Percentiles rank a stretch among this genome's conserved stretches.
Evolutionary conservation across 92 coral and sea anemone genomes (phyloP).

Genomic region (Metridium senile): DNA sequence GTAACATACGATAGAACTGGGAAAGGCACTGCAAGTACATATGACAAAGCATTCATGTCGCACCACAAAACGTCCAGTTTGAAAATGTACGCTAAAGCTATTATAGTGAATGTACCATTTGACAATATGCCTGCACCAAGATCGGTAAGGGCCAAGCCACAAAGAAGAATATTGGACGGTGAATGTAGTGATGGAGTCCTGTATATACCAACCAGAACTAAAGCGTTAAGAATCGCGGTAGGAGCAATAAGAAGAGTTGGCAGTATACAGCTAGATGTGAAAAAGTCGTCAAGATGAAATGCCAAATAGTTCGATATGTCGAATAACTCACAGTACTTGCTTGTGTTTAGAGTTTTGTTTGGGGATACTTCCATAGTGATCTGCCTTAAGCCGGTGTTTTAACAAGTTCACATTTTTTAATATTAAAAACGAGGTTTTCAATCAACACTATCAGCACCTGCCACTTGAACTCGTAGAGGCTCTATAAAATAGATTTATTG

Average conservation of each 20-base stretch:
- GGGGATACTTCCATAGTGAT: background rate
- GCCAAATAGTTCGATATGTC: background rate
- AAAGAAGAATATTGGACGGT: slow-evolving; percentile 19
- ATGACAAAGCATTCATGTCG: background rate
- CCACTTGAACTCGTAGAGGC: too few relatives aligned
- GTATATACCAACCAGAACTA: slow-evolving; percentile 20
- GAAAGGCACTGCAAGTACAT: background rate
- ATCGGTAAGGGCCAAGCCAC: slow-evolving; percentile 24
- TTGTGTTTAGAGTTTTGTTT: background rate
- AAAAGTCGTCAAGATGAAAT: background rate
- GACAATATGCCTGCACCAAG: background rate
- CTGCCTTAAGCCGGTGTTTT: too few relatives aligned
- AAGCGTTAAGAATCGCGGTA: slow-evolving; percentile 2
- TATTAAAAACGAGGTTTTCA: too few relatives aligned
- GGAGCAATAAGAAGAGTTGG: background rate
- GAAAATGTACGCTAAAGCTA: background rate
- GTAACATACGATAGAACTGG: background rate
- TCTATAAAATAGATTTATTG: too few relatives aligned
- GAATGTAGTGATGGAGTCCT: slow-evolving; percentile 18
- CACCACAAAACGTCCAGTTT: background rate
- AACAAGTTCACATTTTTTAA: too few relatives aligned
- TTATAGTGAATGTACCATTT: background rate
- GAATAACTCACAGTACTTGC: background rate
- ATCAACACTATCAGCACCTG: too few relatives aligned
- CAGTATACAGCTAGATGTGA: background rate